Conservation (phyloP, 2,888 invertebrate species). For the Acleris holmiana region DNA sequence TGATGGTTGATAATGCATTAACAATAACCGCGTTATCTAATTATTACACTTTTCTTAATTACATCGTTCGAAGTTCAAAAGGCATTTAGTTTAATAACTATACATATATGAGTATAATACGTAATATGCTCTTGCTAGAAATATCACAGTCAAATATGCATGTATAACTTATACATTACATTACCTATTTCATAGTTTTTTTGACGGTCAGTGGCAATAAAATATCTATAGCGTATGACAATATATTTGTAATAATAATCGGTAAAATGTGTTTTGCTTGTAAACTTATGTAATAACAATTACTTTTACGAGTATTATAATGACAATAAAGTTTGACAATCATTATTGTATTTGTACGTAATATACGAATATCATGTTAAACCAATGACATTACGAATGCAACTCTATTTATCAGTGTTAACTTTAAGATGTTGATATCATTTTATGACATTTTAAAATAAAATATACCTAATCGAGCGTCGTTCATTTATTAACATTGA, state of each 20-base stretch:
- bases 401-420: constrained; percentile 81
- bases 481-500: constrained; percentile 18
- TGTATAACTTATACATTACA: background rate
- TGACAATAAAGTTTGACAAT: constrained; percentile 75
- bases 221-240: constrained; percentile 14
- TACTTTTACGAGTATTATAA: constrained; percentile 39
- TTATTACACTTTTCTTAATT: too few species aligned
- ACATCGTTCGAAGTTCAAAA: too few species aligned
- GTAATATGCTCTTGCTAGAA: too few species aligned
- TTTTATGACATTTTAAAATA: constrained; percentile 83
- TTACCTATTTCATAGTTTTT: background rate
- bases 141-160: background rate
- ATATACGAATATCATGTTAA: constrained; percentile 60
- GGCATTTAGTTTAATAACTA: too few species aligned
- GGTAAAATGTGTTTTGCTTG: constrained; percentile 25
- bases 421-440: constrained; percentile 82
- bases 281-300: constrained; percentile 29
- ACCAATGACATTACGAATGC: constrained; percentile 61
- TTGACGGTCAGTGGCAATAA: constrained; percentile 8
- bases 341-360: constrained; percentile 65
- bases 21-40: too few species aligned
- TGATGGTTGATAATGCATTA: too few species aligned
- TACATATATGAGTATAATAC: too few species aligned
- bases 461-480: constrained; percentile 64
- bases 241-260: constrained; percentile 21